A percentile compares a stretch with the other conserved stretches of the same genome.
phyloP scores from a whole-genome alignment of 2,797 vertebrate species.

The Amblyraja radiata region DNA sequence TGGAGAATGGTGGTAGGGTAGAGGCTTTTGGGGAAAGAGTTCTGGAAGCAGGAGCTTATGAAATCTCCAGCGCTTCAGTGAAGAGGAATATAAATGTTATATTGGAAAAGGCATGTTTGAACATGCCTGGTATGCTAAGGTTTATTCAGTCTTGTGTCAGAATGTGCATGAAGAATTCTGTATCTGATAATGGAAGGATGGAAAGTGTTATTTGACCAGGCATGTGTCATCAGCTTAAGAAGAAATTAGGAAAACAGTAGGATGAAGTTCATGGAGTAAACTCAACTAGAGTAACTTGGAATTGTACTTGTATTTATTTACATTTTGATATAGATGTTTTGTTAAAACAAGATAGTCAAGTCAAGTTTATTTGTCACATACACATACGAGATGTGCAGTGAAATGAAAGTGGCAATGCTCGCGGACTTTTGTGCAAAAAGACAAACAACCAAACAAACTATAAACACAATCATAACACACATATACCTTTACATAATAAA shows the following conservation, averaged over 20 bases:
- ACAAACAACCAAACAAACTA: no score
- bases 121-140: not conserved
- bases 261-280: not conserved
- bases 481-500: no score
- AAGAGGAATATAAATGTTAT: not conserved
- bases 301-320: not conserved
- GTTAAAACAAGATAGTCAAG: not conserved
- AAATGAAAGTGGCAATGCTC: no score
- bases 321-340: not conserved
- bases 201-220: not conserved
- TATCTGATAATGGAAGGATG: not conserved
- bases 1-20: not conserved
- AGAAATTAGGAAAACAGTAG: not conserved
- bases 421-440: no score
- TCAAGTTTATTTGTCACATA: no score
- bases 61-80: not conserved
- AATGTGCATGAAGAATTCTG: not conserved
- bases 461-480: no score
- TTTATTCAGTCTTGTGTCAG: not conserved
- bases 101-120: not conserved
- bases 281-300: not conserved
- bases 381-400: no score
- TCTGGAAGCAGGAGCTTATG: not conserved
- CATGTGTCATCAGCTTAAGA: not conserved
- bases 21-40: not conserved